Conservation (phyloP, 2,888 invertebrate species). For the Heliconius hortense region DNA sequence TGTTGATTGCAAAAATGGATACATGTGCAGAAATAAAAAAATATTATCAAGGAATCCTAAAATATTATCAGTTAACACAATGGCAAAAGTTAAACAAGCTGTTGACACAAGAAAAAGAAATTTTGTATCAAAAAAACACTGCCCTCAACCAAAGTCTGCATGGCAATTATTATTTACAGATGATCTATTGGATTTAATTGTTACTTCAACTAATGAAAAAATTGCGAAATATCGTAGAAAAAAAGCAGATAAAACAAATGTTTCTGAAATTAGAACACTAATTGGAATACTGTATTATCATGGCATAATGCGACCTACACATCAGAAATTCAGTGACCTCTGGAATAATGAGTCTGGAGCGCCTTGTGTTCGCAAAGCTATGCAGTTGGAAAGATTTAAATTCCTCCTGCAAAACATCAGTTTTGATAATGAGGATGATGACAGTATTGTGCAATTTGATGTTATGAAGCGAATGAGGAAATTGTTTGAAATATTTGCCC, state of each 20-base stretch:
- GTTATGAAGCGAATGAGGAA: constrained; percentile 70
- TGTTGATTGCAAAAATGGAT: constrained; percentile 61
- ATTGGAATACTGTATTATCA: constrained; percentile 73
- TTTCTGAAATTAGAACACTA: constrained; percentile 66
- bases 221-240: constrained; percentile 54
- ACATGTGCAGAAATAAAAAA: constrained; percentile 61
- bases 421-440: constrained; percentile 60
- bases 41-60: constrained; percentile 58
- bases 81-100: constrained; percentile 53
- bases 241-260: constrained; percentile 51
- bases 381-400: constrained; percentile 68
- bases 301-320: constrained; percentile 70
- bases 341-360: constrained; percentile 67
- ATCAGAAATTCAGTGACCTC: constrained; percentile 65
- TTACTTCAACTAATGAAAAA: constrained; percentile 68
- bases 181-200: constrained; percentile 69
- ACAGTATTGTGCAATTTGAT: constrained; percentile 60
- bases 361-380: constrained; percentile 59
- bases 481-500: constrained; percentile 72
- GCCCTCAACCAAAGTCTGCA: constrained; percentile 60
- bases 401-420: constrained; percentile 66
- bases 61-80: constrained; percentile 47
- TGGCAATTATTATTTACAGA: constrained; percentile 72
- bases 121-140: constrained; percentile 49
- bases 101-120: constrained; percentile 56